Conservation (phyloP, 2,797 vertebrate species). For the Todus mexicanus region DNA sequence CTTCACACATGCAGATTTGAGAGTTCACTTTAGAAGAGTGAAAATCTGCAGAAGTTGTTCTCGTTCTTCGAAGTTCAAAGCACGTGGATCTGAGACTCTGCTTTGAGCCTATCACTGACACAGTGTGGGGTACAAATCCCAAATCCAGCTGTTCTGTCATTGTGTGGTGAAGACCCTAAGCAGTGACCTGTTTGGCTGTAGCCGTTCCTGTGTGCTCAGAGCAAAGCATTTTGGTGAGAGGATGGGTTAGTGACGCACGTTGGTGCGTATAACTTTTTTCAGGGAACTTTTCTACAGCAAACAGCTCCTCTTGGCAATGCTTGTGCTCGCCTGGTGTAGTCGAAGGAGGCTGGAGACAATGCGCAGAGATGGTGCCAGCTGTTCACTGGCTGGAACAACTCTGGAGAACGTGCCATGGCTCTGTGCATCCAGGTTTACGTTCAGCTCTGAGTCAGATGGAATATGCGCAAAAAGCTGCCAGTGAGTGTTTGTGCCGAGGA, state of each 20-base stretch:
- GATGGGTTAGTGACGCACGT: neutral
- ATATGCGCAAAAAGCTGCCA: neutral
- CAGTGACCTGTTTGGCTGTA: fast-evolving
- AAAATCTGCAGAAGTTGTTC: neutral
- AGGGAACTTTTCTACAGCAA: neutral
- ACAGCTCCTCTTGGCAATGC: neutral
- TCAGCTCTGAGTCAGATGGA: neutral
- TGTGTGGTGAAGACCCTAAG: neutral
- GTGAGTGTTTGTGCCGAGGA: neutral
- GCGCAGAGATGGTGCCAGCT: neutral
- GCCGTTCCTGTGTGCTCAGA: neutral
- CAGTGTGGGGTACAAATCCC: neutral
- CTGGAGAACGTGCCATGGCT: neutral
- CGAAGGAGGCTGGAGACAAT: neutral
- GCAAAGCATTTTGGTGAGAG: neutral
- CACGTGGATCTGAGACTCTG: neutral
- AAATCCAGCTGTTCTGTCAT: neutral
- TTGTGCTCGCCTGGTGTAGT: neutral
- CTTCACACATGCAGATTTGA: neutral
- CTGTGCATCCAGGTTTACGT: neutral
- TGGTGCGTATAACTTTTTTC: neutral
- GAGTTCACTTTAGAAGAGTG: neutral
- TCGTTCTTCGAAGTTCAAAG: neutral
- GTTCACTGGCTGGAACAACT: neutral
- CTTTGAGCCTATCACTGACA: neutral